Base-by-base conservation (phyloP, 64 coral and sea anemone species). In the Pocillopora verrucosa region DNA sequence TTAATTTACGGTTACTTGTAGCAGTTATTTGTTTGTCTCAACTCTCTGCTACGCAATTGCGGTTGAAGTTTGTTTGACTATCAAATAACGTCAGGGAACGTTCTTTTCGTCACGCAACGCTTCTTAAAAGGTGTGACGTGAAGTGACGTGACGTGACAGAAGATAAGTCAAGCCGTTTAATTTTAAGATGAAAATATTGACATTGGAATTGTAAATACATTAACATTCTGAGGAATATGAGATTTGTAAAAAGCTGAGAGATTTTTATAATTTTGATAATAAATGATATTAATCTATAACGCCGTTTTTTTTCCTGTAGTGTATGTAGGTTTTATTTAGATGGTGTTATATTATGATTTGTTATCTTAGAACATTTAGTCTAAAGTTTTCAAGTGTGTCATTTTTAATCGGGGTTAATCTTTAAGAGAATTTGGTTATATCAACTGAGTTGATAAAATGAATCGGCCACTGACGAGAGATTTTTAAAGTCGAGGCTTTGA, bases 201-300 rank as follows among this genome's bases (percentile, higher is more conserved):
- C 41, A 51, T 51, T 51, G 41, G 64, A n/a, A 19, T 15, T 81
- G 79, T 81, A 63, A 81, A 81, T 81, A 62, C 5, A 17, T 26
- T 70, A 36, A 36, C 12, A 81, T 64, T 59, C 34, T 60, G 20
- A 59, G 34, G 35, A 24, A 36, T 81, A 5, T 17, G 59, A 81
- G 58, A 10, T 81, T 13, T 81, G 79, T 36, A 81, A 81, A 81
- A 63, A 64, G 16, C 16, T 7, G 24, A 30, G 61, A 62, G 16
- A 81, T 25, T 6, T 11, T 63, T 81, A 26, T 81, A 81, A 62
- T 62, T 62, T 81, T 62, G 62, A 62, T 60, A 81, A 81, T 62
- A 81, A 81, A 81, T 20, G 13, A 36, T 76, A 12, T 76, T 16
- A 12, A 76, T 76, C 16, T 24, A 51, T 25, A 73, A 22, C 7